Conservation (phyloP, 2,888 invertebrate species). For the Elysia crispata region DNA sequence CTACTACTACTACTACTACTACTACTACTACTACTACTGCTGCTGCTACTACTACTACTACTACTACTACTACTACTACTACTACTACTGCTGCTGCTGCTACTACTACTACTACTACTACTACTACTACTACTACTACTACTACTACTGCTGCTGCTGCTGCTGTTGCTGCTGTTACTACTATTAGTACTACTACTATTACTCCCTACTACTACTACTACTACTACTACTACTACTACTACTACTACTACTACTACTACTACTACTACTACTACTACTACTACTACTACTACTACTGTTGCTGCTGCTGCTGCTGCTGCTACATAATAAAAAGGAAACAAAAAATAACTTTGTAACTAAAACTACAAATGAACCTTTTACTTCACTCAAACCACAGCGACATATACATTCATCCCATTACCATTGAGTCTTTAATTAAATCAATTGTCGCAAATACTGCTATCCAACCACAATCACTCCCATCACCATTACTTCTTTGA, state of each 20-base stretch:
- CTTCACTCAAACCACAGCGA: too few relatives aligned
- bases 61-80: neutral
- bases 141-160: neutral
- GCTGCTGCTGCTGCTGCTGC: neutral
- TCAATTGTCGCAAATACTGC: too few relatives aligned
- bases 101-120: neutral
- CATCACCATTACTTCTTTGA: too few relatives aligned
- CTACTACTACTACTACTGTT: neutral
- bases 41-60: neutral
- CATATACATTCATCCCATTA: too few relatives aligned
- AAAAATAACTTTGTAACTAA: too few relatives aligned
- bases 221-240: neutral
- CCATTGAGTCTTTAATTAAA: too few relatives aligned
- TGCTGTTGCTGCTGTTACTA: neutral
- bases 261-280: neutral
- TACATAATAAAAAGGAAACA: too few relatives aligned
- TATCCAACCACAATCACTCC: too few relatives aligned
- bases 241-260: neutral
- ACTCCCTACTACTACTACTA: neutral
- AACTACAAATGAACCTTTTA: too few relatives aligned
- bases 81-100: neutral
- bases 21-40: constrained; percentile 4
- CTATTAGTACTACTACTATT: too few relatives aligned
- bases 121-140: neutral
- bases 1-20: constrained; percentile 30